A percentile compares a stretch with the other conserved stretches of the same genome.
Conservation (phyloP, 2,888 invertebrate genomes). For the Archips xylosteana region DNA sequence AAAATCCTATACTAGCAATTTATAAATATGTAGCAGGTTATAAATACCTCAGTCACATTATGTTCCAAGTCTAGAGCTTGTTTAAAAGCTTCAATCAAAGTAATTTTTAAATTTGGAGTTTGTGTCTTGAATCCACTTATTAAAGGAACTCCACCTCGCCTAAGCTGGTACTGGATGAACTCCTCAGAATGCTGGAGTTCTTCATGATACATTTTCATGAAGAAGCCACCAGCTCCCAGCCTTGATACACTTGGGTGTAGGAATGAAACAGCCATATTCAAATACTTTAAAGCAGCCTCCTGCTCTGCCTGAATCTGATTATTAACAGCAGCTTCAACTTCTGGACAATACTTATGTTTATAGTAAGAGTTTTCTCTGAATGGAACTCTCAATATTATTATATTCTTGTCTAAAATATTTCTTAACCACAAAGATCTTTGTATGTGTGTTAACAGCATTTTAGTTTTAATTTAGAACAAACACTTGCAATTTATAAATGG, state of each 20-base stretch:
- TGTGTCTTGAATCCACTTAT: constrained; percentile 49
- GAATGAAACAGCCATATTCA: constrained; percentile 58
- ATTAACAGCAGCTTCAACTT: constrained; percentile 57
- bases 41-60: constrained; percentile 56
- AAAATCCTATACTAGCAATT: too few relatives aligned
- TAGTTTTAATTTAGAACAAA: constrained; percentile 14
- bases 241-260: constrained; percentile 54
- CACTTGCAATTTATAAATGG: constrained; percentile 16
- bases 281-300: constrained; percentile 60
- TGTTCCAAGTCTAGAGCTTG: constrained; percentile 58
- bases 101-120: constrained; percentile 43
- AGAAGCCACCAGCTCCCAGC: constrained; percentile 58
- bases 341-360: constrained; percentile 51
- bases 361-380: constrained; percentile 45
- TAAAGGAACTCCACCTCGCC: constrained; percentile 54
- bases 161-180: constrained; percentile 60
- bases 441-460: constrained; percentile 18
- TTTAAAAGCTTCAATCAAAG: constrained; percentile 56
- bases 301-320: constrained; percentile 61
- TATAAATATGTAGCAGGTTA: neutral
- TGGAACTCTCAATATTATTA: neutral
- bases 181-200: constrained; percentile 59
- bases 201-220: constrained; percentile 64
- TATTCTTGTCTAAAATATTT: neutral
- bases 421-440: neutral